Conservation (phyloP, 2,888 invertebrate species). For the Gasteruption jaculator region DNA sequence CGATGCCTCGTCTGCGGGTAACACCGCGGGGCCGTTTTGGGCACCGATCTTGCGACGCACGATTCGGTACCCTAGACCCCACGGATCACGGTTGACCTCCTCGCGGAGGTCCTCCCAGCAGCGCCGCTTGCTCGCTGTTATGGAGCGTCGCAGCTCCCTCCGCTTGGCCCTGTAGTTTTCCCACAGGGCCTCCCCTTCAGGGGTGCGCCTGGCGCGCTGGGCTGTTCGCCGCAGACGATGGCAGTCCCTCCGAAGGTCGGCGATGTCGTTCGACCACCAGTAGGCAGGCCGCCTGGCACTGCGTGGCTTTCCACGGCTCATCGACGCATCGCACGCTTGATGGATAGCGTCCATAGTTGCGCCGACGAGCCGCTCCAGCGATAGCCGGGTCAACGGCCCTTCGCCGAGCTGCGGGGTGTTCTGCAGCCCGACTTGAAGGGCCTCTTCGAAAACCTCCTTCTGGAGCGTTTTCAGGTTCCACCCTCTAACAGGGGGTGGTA, state of each 20-base stretch:
- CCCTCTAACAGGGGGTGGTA: background rate
- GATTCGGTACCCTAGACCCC: conserved; percentile 27
- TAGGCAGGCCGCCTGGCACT: conserved; percentile 18
- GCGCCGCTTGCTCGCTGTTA: conserved; percentile 17
- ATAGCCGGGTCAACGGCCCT: no score
- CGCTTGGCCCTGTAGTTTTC: conserved; percentile 11
- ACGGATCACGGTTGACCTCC: conserved; percentile 24
- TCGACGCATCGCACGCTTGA: conserved; percentile 16
- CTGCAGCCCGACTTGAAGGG: no score
- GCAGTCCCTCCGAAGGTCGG: conserved; percentile 20
- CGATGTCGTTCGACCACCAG: conserved; percentile 29
- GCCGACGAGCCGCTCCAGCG: background rate
- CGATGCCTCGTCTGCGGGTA: conserved; percentile 1
- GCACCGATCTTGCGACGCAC: conserved; percentile 19
- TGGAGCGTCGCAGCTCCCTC: conserved; percentile 9
- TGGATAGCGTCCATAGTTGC: conserved; percentile 9
- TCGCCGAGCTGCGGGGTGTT: no score
- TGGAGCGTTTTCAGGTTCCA: background rate
- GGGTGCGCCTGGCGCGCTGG: conserved; percentile 11
- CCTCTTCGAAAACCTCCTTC: no score
- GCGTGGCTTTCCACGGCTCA: conserved; percentile 13
- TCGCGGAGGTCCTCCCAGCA: conserved; percentile 24
- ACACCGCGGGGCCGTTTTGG: no score
- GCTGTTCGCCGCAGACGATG: conserved; percentile 15
- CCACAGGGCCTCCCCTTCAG: background rate